phyloP scores from a whole-genome alignment of 2,797 vertebrate species.

The Myioborus melanocephalus region DNA sequence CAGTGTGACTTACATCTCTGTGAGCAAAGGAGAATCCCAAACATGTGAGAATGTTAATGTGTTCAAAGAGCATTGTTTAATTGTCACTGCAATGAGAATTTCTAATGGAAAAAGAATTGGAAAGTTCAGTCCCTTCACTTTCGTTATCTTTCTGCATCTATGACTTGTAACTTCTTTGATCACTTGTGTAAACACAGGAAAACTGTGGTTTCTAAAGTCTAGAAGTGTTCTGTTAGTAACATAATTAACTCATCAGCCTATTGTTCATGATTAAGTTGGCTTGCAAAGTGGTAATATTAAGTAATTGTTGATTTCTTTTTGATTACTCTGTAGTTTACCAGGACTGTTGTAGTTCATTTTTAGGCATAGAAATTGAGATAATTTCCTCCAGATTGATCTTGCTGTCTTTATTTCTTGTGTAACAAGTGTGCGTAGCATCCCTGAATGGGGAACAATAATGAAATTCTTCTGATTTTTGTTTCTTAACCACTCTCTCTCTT shows the following conservation, averaged over 20 bases:
- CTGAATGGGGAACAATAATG: neutral
- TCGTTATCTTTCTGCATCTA: neutral
- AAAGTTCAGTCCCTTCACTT: neutral
- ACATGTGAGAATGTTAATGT: neutral
- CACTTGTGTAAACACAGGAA: neutral
- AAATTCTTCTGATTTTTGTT: neutral
- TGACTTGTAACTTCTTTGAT: neutral
- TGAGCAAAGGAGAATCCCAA: neutral
- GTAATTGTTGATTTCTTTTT: neutral
- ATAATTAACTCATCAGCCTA: neutral
- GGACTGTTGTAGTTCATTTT: neutral
- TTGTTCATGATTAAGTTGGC: neutral
- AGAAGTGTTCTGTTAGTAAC: neutral
- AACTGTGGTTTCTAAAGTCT: neutral
- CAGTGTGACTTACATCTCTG: neutral
- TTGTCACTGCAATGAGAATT: neutral
- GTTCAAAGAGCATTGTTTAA: neutral
- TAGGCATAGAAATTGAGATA: neutral
- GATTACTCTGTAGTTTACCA: neutral
- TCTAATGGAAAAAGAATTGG: neutral
- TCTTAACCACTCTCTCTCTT: neutral
- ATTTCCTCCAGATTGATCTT: neutral
- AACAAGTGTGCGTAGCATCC: neutral
- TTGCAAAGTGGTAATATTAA: neutral
- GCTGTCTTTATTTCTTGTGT: neutral